Evolutionary conservation across 2,888 invertebrate genomes (phyloP).

Genomic region (Anagyrus pseudococci): DNA sequence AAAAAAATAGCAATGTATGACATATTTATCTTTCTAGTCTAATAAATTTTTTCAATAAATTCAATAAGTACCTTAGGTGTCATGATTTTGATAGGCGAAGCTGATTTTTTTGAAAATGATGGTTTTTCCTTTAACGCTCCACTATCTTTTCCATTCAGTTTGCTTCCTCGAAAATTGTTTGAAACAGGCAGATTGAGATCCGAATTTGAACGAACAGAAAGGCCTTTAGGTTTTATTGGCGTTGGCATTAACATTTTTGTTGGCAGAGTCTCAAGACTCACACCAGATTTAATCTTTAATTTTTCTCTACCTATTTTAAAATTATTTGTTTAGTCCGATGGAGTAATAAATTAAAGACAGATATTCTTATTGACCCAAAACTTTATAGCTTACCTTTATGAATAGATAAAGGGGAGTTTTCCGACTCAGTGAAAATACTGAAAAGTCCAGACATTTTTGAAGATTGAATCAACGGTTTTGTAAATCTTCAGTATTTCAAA

Average conservation of each 20-base stretch:
- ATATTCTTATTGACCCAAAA: no score
- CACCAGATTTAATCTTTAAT: slow-evolving; percentile 36
- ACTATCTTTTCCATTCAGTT: slow-evolving; percentile 17
- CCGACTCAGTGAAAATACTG: slow-evolving; percentile 27
- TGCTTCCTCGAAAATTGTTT: neutral
- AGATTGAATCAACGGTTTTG: neutral
- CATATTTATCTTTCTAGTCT: neutral
- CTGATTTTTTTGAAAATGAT: slow-evolving; percentile 12
- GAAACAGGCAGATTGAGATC: slow-evolving; percentile 42
- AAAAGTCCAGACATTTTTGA: slow-evolving; percentile 34
- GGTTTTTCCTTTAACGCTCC: slow-evolving; percentile 15
- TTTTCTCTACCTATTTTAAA: slow-evolving; percentile 37
- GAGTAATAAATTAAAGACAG: no score
- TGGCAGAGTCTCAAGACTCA: slow-evolving; percentile 16
- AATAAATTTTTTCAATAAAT: slow-evolving; percentile 3
- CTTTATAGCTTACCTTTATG: slow-evolving; percentile 18
- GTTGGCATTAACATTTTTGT: slow-evolving; percentile 34
- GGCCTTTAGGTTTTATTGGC: slow-evolving; percentile 43
- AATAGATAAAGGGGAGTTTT: slow-evolving; percentile 11
- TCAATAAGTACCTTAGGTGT: slow-evolving; percentile 30
- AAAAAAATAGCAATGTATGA: slow-evolving; percentile 1
- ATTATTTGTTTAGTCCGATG: neutral
- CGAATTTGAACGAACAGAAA: slow-evolving; percentile 46
- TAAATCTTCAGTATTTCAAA: no score
- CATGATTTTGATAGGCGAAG: slow-evolving; percentile 36